Conservation (phyloP, 2,888 invertebrate genomes). For the Gymnoscelis rufifasciata region DNA sequence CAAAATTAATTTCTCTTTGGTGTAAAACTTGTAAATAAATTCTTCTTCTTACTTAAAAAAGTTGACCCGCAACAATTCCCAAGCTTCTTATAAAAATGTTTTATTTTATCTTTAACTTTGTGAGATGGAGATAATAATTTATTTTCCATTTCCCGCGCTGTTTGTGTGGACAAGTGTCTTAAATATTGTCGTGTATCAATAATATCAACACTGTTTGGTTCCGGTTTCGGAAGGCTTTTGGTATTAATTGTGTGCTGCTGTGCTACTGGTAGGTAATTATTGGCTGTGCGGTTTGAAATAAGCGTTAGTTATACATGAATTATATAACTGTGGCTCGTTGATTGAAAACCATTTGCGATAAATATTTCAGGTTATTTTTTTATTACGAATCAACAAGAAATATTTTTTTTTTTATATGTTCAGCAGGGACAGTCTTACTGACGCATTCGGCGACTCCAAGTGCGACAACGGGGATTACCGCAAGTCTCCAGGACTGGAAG, state of each 20-base stretch:
- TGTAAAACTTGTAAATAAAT: too few relatives aligned
- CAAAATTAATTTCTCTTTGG: too few relatives aligned
- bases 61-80: too few relatives aligned
- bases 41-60: too few relatives aligned
- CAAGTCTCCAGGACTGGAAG: constrained; percentile 77
- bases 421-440: constrained; percentile 84
- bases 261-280: constrained; percentile 13
- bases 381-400: too few relatives aligned
- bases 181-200: neutral
- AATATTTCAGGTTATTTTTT: too few relatives aligned
- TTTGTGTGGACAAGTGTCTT: neutral
- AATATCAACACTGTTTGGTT: constrained; percentile 1
- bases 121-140: neutral
- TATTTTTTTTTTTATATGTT: too few relatives aligned
- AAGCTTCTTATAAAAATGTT: too few relatives aligned
- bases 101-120: neutral
- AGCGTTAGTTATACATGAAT: neutral
- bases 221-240: constrained; percentile 5
- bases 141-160: neutral
- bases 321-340: too few relatives aligned
- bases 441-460: constrained; percentile 83
- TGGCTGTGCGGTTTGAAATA: constrained; percentile 6
- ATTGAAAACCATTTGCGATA: too few relatives aligned
- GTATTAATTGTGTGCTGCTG: constrained; percentile 4
- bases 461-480: constrained; percentile 80